Conservation (phyloP, 2,797 vertebrate genomes). For the Chloroceryle inda region DNA sequence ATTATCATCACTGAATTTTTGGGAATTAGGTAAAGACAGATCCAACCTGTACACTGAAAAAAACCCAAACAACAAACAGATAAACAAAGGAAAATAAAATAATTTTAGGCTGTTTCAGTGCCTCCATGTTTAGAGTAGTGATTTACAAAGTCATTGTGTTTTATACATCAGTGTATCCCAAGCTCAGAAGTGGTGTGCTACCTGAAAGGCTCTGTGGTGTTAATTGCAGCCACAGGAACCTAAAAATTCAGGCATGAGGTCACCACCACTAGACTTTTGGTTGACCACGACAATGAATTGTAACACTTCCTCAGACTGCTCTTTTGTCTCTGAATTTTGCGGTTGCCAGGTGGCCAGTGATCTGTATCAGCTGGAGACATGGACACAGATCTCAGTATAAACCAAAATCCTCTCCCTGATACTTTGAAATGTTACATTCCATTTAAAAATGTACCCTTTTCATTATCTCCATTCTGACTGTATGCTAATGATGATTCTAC, state of each 20-base stretch:
- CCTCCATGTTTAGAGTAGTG: background rate
- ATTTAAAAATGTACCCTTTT: background rate
- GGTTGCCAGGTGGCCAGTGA: background rate
- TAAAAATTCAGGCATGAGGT: background rate
- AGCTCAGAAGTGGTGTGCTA: background rate
- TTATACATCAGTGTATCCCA: background rate
- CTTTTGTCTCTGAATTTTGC: background rate
- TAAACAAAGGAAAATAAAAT: background rate
- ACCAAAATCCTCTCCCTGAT: background rate
- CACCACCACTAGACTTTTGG: background rate
- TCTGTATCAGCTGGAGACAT: background rate
- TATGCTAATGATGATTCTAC: fast-evolving
- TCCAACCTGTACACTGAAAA: background rate
- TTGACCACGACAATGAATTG: background rate
- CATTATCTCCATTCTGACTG: background rate
- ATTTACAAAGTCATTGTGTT: background rate
- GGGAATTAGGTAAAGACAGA: background rate
- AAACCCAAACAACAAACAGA: background rate
- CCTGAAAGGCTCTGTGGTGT: background rate
- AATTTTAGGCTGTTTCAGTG: background rate
- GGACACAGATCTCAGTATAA: background rate
- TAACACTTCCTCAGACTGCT: background rate
- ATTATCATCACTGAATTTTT: background rate
- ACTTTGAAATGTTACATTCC: background rate
- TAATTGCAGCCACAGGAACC: background rate